phyloP scores from a whole-genome alignment of 2,888 invertebrate species.

The Melanotus villosus region DNA sequence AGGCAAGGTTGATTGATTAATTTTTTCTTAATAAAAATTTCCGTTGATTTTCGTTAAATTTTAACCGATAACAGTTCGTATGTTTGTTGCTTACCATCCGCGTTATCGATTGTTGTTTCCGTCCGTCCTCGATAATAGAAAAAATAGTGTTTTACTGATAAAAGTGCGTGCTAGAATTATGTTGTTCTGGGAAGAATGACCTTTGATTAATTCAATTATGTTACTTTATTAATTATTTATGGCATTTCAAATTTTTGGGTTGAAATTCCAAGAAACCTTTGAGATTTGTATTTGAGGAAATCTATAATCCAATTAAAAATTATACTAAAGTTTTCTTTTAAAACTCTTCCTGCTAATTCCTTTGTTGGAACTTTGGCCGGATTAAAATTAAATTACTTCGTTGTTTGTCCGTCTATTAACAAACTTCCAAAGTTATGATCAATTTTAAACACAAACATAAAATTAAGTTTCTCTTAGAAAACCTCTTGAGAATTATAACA shows the following conservation, averaged over 20 bases:
- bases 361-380: too few relatives aligned
- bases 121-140: slow-evolving; percentile 40
- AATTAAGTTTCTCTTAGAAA: slow-evolving; percentile 26
- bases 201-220: too few relatives aligned
- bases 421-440: neutral
- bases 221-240: too few relatives aligned
- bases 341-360: too few relatives aligned
- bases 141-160: slow-evolving; percentile 4
- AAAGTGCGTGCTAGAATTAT: neutral
- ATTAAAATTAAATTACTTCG: slow-evolving; percentile 9
- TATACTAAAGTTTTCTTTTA: too few relatives aligned
- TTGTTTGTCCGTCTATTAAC: neutral
- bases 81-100: slow-evolving; percentile 13
- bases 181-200: slow-evolving; percentile 21
- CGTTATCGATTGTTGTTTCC: slow-evolving; percentile 33
- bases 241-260: too few relatives aligned
- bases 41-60: slow-evolving; percentile 11
- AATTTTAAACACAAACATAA: slow-evolving; percentile 9
- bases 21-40: neutral
- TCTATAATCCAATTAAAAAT: too few relatives aligned
- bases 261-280: too few relatives aligned
- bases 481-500: slow-evolving; percentile 23
- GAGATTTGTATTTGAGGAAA: too few relatives aligned
- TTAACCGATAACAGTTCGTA: neutral
- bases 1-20: too few relatives aligned